Evolutionary conservation across 2,888 invertebrate species (phyloP), one percentile per base, ranked within the genome.

Genomic region (Candidula unifasciata): DNA sequence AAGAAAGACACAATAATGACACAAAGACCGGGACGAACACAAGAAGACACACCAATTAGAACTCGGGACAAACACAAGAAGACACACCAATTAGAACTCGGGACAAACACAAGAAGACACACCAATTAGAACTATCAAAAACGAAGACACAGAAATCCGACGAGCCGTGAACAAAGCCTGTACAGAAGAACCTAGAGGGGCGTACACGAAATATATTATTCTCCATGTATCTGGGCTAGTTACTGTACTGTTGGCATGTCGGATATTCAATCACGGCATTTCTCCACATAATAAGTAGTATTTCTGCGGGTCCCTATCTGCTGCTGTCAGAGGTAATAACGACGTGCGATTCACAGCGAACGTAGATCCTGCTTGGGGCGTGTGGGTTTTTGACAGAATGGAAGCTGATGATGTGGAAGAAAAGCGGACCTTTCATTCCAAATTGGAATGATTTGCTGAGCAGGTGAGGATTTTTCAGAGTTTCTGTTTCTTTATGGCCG

Each of bases 381-480:
- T 54, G 13, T 52, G 27, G 16, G 18, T 33, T 74, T 54, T 35
- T 78, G 60, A 78, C 78, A 64, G 64, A n/a, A 60, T 54, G 74
- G 74, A 74, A 74, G 52, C 30, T 74, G 74, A 74, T 74, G 54
- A 30, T 13, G 18, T 54, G 54, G 24, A 74, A 54, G 54, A 74
- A 0, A 30, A 54, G 54, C 21, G 18, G 30, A 30, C 30, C 30
- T 54, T 30, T 52, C 13, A 44, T 30, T 74, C 54, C 54, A 74
- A 74, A 74, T 74, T 74, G 74, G 54, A 74, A 44, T 74, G 74
- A 74, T 74, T 74, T 74, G 74, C 54, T 6, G 30, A 54, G 33
- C 74, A 74, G 52, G 52, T 74, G 74, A 54, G 60, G 21, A 27
- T 37, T 37, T 73, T 8, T 8, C 44, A 13, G 13, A n/a, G 60